Evolutionary conservation across 1,140 invertebrate genomes (phyloP).

Genomic region (Drosophila guanche): DNA sequence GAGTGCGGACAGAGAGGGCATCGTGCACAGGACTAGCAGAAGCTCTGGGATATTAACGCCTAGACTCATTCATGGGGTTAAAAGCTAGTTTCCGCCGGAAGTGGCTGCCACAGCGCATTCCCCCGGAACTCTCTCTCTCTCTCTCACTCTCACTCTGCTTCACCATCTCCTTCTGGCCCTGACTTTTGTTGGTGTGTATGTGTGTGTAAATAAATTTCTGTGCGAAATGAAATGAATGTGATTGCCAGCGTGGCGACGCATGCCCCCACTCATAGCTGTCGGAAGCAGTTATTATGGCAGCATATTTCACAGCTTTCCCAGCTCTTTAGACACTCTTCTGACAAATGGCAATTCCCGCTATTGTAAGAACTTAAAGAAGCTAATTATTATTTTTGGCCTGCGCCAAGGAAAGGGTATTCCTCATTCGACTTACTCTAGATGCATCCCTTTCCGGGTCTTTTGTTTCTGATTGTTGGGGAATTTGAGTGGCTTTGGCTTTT

Average conservation of each 20-base stretch:
- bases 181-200: constrained; percentile 27
- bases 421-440: not conserved
- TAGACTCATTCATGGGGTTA: constrained; percentile 80
- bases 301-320: constrained; percentile 63
- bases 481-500: constrained; percentile 10
- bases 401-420: constrained; percentile 6
- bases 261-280: constrained; percentile 50
- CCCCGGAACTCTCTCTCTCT: constrained; percentile 24
- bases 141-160: not conserved
- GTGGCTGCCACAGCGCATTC: constrained; percentile 71
- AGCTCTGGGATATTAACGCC: constrained; percentile 65
- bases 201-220: constrained; percentile 77
- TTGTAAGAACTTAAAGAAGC: not conserved
- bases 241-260: constrained; percentile 59
- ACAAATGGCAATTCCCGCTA: too few relatives aligned
- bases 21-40: not conserved
- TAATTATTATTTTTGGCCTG: constrained; percentile 15
- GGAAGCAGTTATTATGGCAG: constrained; percentile 75
- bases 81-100: constrained; percentile 82
- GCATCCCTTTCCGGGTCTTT: constrained; percentile 4
- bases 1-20: not conserved
- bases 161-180: constrained; percentile 6
- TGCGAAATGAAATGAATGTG: constrained; percentile 81
- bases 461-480: constrained; percentile 9
- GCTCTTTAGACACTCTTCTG: constrained; percentile 2